Conservation (phyloP, 2,888 invertebrate genomes). For the Griposia aprilina region DNA sequence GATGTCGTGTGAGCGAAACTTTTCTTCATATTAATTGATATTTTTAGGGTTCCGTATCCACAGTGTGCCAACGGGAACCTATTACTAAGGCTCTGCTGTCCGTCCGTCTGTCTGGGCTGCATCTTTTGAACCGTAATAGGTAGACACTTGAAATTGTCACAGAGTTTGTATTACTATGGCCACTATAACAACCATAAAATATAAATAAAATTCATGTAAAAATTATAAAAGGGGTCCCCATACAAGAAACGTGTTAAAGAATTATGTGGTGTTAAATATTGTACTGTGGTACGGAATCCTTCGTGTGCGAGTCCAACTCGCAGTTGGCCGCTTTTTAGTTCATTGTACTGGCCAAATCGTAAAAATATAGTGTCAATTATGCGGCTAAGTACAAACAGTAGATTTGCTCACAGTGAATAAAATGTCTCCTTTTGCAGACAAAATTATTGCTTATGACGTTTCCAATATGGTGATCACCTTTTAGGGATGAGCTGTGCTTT, state of each 20-base stretch:
- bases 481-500: slow-evolving; percentile 40
- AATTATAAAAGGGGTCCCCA: too few species aligned
- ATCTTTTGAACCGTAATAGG: too few species aligned
- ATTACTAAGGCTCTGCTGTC: neutral
- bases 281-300: neutral
- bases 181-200: neutral
- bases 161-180: neutral
- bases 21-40: slow-evolving; percentile 71
- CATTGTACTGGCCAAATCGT: slow-evolving; percentile 61
- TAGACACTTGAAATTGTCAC: neutral
- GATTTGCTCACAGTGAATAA: slow-evolving; percentile 40
- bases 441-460: slow-evolving; percentile 49
- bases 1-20: slow-evolving; percentile 68
- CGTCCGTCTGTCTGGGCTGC: neutral
- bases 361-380: slow-evolving; percentile 62
- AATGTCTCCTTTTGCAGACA: slow-evolving; percentile 42
- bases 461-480: slow-evolving; percentile 50
- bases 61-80: neutral
- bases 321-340: slow-evolving; percentile 48
- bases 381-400: slow-evolving; percentile 55
- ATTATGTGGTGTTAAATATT: neutral
- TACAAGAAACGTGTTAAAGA: too few species aligned
- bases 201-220: too few species aligned
- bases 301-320: neutral
- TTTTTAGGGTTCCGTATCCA: slow-evolving; percentile 45